phyloP scores from a whole-genome alignment of 2,797 vertebrate species.

The Naso thynnoides region DNA sequence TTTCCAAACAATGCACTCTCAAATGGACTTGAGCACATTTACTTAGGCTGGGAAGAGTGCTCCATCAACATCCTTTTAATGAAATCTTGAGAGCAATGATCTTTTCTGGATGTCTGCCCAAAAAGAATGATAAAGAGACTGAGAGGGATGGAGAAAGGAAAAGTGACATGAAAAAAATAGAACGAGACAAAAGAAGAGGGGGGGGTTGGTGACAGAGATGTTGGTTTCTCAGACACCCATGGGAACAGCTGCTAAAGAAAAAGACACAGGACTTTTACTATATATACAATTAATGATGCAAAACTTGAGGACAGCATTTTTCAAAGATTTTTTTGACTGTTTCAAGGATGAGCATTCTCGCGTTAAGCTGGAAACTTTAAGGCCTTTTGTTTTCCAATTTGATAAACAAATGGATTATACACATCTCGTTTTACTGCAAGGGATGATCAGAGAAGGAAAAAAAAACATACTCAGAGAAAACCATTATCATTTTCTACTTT shows the following conservation, averaged over 20 bases:
- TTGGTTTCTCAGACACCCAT: constrained; percentile 54
- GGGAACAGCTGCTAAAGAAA: constrained; percentile 46
- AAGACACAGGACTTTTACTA: constrained; percentile 19
- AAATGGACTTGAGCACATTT: constrained; percentile 79
- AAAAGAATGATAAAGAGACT: constrained; percentile 57
- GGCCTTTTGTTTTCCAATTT: constrained; percentile 27
- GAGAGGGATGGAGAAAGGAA: constrained; percentile 41
- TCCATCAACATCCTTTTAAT: constrained; percentile 84
- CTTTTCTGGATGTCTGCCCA: constrained; percentile 75
- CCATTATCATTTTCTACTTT: neutral
- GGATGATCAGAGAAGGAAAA: constrained; percentile 15
- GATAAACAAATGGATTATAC: constrained; percentile 22
- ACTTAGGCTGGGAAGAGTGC: constrained; percentile 77
- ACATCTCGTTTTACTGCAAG: constrained; percentile 9
- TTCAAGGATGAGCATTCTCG: constrained; percentile 6
- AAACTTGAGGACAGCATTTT: constrained; percentile 13
- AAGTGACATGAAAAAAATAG: constrained; percentile 47
- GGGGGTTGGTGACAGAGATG: constrained; percentile 42
- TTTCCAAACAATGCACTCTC: constrained; percentile 77
- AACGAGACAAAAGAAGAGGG: constrained; percentile 7
- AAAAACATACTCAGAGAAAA: constrained; percentile 32
- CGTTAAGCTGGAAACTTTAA: constrained; percentile 2
- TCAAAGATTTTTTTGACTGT: constrained; percentile 15
- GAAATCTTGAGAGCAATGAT: constrained; percentile 78
- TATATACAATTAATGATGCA: constrained; percentile 20